A percentile compares a stretch with the other conserved stretches of the same genome.
Evolutionary conservation across 2,113 vertebrate species (phyloP).

Genomic region (Prionailurus viverrinus): DNA sequence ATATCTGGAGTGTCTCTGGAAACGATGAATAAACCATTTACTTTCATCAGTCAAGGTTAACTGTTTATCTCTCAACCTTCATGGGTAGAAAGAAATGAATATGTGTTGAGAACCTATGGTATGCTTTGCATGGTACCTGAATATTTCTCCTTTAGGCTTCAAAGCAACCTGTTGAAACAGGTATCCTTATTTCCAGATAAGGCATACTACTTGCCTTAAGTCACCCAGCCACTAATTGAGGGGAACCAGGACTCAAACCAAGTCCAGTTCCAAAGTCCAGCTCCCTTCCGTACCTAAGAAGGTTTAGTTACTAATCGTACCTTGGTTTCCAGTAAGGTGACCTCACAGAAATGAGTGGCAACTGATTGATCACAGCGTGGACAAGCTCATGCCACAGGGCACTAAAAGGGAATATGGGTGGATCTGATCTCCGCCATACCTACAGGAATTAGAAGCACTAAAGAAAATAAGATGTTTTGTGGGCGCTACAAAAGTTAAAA

Average conservation of each 20-base stretch:
- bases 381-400: background rate
- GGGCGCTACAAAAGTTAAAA: slow-evolving; percentile 10
- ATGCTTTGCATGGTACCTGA: background rate
- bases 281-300: background rate
- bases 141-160: background rate
- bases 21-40: background rate
- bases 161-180: slow-evolving; percentile 4
- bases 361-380: background rate
- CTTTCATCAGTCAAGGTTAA: background rate
- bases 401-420: background rate
- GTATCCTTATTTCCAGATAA: background rate
- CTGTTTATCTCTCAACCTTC: background rate
- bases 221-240: background rate
- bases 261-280: background rate
- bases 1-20: background rate
- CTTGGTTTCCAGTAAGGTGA: background rate
- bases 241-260: background rate
- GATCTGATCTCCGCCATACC: background rate
- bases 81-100: background rate
- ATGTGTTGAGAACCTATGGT: background rate
- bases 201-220: background rate
- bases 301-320: background rate
- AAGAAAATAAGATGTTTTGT: background rate
- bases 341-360: background rate
- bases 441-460: background rate